Conservation (phyloP, 2,888 invertebrate genomes). For the Nudaria mundana region DNA sequence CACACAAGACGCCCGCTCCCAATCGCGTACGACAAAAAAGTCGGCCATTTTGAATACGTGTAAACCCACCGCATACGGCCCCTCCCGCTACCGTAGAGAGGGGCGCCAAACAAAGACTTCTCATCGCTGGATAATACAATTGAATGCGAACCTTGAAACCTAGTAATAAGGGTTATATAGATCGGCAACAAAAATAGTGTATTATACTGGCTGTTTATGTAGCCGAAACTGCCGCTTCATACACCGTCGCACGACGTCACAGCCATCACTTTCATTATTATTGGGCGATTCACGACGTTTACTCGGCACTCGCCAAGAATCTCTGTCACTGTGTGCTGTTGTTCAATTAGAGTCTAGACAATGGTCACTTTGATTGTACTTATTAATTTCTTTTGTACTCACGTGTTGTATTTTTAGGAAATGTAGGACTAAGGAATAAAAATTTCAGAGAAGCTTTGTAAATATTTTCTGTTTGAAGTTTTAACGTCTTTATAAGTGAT, state of each 20-base stretch:
- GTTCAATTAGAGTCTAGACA: conserved; percentile 71
- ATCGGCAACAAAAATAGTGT: conserved; percentile 45
- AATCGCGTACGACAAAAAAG: conserved; percentile 50
- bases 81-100: conserved; percentile 58
- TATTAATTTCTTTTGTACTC: conserved; percentile 25
- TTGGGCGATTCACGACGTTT: conserved; percentile 80
- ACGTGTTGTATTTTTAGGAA: conserved; percentile 6
- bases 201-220: conserved; percentile 80
- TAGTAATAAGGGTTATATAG: conserved; percentile 27
- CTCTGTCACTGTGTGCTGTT: conserved; percentile 69
- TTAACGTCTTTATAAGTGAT: no score
- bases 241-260: conserved; percentile 75
- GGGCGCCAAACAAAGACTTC: conserved; percentile 55
- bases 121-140: conserved; percentile 36
- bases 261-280: conserved; percentile 81
- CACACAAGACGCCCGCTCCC: conserved; percentile 28
- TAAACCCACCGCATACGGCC: conserved; percentile 60
- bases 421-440: no score
- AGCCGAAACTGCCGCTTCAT: conserved; percentile 81
- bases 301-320: conserved; percentile 68
- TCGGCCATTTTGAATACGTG: conserved; percentile 75
- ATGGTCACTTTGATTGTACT: conserved; percentile 63
- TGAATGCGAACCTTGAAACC: conserved; percentile 35
- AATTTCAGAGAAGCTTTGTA: no score
- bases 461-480: no score